phyloP scores from a whole-genome alignment of 2,113 vertebrate genomes.

The Carassius carassius region DNA sequence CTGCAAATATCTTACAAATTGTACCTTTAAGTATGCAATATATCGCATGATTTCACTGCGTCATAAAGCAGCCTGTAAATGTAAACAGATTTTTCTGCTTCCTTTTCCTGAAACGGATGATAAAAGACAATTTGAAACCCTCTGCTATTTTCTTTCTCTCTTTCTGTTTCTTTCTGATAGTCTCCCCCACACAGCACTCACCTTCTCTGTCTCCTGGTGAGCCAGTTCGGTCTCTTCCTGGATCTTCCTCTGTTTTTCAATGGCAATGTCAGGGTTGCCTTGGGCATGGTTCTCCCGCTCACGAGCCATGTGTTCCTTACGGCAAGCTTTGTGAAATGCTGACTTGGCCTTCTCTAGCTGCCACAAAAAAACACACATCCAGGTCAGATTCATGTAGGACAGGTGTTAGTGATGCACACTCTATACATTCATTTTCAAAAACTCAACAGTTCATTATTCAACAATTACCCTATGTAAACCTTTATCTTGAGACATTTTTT shows the following conservation, averaged over 20 bases:
- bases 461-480: not conserved
- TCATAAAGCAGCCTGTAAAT: not conserved
- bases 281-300: constrained; percentile 70
- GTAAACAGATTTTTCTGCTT: not conserved
- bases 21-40: too few relatives aligned
- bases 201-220: constrained; percentile 71
- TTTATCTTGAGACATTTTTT: not conserved
- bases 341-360: constrained; percentile 77
- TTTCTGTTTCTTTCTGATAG: not conserved
- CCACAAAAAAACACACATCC: not conserved
- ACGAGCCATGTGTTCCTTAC: constrained; percentile 68
- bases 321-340: constrained; percentile 75
- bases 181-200: constrained; percentile 37
- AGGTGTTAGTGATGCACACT: not conserved
- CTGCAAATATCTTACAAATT: too few relatives aligned
- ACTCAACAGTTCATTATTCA: not conserved
- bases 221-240: constrained; percentile 71
- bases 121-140: not conserved
- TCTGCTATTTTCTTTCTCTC: not conserved
- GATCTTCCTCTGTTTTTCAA: constrained; percentile 76
- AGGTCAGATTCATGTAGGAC: not conserved
- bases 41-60: not conserved
- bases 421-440: not conserved
- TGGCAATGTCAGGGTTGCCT: constrained; percentile 75
- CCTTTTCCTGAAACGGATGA: not conserved